A percentile compares a stretch with the other conserved stretches of the same genome.
Evolutionary conservation across 1,140 invertebrate genomes (phyloP).

Genomic region (Maniola jurtina): DNA sequence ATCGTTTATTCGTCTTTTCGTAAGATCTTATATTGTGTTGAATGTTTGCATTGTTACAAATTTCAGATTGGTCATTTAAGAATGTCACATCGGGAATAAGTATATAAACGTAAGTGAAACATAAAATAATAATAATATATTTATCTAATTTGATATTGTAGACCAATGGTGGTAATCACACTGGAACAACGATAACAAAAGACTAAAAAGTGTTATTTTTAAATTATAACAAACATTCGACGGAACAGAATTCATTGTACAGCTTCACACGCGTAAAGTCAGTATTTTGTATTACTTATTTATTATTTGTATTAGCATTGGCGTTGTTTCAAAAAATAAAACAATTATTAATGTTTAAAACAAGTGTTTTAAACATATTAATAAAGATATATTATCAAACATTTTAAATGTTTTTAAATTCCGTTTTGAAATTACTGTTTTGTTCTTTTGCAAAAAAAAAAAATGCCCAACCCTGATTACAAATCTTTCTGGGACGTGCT

Average conservation of each 20-base stretch:
- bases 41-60: conserved; percentile 38
- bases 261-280: background rate
- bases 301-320: no score
- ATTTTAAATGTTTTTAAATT: no score
- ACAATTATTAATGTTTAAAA: no score
- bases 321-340: no score
- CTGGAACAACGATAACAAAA: conserved; percentile 65
- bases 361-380: no score
- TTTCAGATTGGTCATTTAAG: conserved; percentile 79
- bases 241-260: conserved; percentile 26
- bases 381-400: no score
- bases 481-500: no score
- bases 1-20: background rate
- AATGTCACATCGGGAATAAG: conserved; percentile 70
- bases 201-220: conserved; percentile 34
- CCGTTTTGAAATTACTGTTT: no score
- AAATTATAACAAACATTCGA: conserved; percentile 34
- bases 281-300: no score
- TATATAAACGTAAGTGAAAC: conserved; percentile 46
- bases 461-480: no score
- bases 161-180: conserved; percentile 31
- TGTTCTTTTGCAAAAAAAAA: no score
- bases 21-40: conserved; percentile 14
- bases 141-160: conserved; percentile 2
- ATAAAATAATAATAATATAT: conserved; percentile 5